Evolutionary conservation across 2,797 vertebrate species (phyloP).

Genomic region (Taenioides sp.): DNA sequence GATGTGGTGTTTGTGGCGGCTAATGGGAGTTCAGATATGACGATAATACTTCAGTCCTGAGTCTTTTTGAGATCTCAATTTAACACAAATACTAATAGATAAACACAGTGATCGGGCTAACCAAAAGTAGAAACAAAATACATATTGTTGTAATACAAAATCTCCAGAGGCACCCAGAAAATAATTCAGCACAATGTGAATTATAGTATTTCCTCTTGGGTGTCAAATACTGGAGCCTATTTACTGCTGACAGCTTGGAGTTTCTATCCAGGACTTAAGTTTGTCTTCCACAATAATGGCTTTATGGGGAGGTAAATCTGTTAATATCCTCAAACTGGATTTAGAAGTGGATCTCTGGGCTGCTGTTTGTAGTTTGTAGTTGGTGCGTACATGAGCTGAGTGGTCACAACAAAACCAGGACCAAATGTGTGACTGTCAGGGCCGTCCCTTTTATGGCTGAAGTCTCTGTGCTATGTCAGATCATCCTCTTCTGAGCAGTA

Average conservation of each 20-base stretch:
- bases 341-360: slow-evolving; percentile 8
- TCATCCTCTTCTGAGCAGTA: slow-evolving; percentile 96
- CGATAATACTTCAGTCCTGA: slow-evolving; percentile 74
- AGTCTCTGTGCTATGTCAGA: slow-evolving; percentile 67
- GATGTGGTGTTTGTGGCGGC: slow-evolving; percentile 43
- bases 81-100: slow-evolving; percentile 38
- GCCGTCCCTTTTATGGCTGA: slow-evolving; percentile 26
- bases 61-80: slow-evolving; percentile 67
- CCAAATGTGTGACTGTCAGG: slow-evolving; percentile 4
- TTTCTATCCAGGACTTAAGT: slow-evolving; percentile 10
- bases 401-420: slow-evolving; percentile 16
- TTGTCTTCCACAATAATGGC: slow-evolving; percentile 31
- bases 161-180: slow-evolving; percentile 9
- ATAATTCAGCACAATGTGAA: not conserved
- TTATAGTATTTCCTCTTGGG: slow-evolving; percentile 10
- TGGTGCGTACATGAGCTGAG: slow-evolving; percentile 34
- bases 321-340: not conserved
- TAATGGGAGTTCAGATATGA: slow-evolving; percentile 51
- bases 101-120: slow-evolving; percentile 45
- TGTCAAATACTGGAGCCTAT: slow-evolving; percentile 3
- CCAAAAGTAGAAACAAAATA: slow-evolving; percentile 53
- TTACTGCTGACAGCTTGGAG: slow-evolving; percentile 4
- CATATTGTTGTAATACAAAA: slow-evolving; percentile 57
- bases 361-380: slow-evolving; percentile 1
- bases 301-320: slow-evolving; percentile 25